Evolutionary conservation across 2,888 invertebrate genomes (phyloP).

Genomic region (Caenorhabditis becei): DNA sequence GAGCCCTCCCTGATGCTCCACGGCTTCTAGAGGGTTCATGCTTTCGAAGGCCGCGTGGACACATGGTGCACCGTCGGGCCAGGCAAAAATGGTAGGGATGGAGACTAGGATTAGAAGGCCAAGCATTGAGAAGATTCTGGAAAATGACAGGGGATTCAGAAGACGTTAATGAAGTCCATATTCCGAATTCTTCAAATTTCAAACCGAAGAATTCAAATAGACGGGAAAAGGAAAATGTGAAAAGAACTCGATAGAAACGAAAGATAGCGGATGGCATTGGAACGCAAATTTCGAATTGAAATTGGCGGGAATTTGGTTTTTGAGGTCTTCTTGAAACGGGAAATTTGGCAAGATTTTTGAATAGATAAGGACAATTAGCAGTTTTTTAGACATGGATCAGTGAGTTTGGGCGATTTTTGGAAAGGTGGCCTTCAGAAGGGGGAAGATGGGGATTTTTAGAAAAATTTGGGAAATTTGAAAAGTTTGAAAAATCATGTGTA

Average conservation of each 20-base stretch:
- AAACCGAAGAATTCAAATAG: too few relatives aligned
- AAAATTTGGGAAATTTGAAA: too few relatives aligned
- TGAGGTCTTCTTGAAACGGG: conserved; percentile 19
- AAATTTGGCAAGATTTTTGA: too few relatives aligned
- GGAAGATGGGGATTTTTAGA: too few relatives aligned
- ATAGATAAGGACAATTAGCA: too few relatives aligned
- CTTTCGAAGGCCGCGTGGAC: conserved; percentile 77
- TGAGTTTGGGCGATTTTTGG: too few relatives aligned
- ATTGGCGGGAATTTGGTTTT: conserved; percentile 37
- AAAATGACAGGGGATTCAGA: conserved; percentile 1
- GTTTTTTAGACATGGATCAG: too few relatives aligned
- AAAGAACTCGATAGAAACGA: conserved; percentile 45
- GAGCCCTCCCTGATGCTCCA: conserved; percentile 81
- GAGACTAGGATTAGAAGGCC: conserved; percentile 6
- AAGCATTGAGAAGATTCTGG: conserved; percentile 48
- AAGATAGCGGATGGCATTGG: conserved; percentile 48
- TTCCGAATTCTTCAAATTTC: too few relatives aligned
- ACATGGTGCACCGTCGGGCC: conserved; percentile 81
- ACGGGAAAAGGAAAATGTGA: background rate
- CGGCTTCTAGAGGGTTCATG: conserved; percentile 81
- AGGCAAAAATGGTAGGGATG: conserved; percentile 40
- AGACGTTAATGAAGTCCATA: too few relatives aligned
- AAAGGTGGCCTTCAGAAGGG: too few relatives aligned
- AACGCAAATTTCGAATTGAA: conserved; percentile 34
- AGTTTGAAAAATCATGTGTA: too few relatives aligned